Conservation (phyloP, 2,888 invertebrate genomes). For the Caenorhabditis macrosperma region DNA sequence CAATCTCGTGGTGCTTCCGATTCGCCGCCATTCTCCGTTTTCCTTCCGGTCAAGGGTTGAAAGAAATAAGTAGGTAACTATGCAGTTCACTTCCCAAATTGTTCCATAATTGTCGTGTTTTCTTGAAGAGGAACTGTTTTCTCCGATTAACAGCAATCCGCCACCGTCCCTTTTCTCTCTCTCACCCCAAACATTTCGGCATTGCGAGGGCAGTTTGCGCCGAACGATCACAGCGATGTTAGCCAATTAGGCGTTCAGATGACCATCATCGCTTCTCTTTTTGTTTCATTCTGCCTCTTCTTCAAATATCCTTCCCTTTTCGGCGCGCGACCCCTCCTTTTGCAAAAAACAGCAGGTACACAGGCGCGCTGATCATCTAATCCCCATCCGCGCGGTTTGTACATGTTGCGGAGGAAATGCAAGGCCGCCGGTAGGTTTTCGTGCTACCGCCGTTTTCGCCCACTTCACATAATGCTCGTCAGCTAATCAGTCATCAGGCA, state of each 20-base stretch:
- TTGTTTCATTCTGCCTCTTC: constrained; percentile 30
- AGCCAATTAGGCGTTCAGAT: constrained; percentile 43
- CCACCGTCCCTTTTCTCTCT: not conserved
- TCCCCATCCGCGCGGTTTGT: constrained; percentile 27
- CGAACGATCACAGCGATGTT: not conserved
- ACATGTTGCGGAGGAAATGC: constrained; percentile 31
- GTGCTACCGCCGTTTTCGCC: constrained; percentile 4
- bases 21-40: not conserved
- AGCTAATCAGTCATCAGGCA: constrained; percentile 24
- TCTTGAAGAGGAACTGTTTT: not conserved
- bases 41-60: constrained; percentile 25
- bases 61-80: constrained; percentile 18
- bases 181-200: not conserved
- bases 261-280: constrained; percentile 34
- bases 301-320: constrained; percentile 16
- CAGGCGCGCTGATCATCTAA: constrained; percentile 43
- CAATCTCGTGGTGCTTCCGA: not conserved
- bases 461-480: constrained; percentile 49
- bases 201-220: not conserved
- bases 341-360: constrained; percentile 25
- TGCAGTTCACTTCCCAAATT: constrained; percentile 2
- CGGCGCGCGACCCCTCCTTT: constrained; percentile 27
- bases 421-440: constrained; percentile 10
- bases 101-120: constrained; percentile 19
- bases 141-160: not conserved